A percentile compares a stretch with the other conserved stretches of the same genome.
Conservation (phyloP, 2,888 invertebrate genomes). For the Nomada fabriciana region DNA sequence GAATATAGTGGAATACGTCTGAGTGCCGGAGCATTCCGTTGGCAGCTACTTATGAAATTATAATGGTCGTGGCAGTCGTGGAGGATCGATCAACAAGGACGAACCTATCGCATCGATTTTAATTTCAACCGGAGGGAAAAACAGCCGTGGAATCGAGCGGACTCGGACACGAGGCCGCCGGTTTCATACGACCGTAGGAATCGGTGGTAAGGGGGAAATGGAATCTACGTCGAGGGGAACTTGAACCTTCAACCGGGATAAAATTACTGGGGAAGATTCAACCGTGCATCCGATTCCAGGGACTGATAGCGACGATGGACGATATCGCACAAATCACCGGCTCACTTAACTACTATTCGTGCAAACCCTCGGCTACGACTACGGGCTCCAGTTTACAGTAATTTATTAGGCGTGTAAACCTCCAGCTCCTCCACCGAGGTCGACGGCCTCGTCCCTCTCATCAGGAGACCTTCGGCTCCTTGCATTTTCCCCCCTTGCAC, state of each 20-base stretch:
- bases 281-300: conserved; percentile 76
- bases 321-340: conserved; percentile 81
- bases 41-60: conserved; percentile 40
- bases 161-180: conserved; percentile 8
- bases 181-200: conserved; percentile 37
- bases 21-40: background rate
- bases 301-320: conserved; percentile 77
- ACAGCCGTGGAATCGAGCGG: background rate
- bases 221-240: conserved; percentile 73
- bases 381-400: conserved; percentile 79
- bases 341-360: conserved; percentile 76
- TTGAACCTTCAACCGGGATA: conserved; percentile 77
- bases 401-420: conserved; percentile 79
- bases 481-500: conserved; percentile 23
- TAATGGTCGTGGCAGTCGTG: conserved; percentile 21
- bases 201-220: conserved; percentile 64
- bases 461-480: conserved; percentile 56
- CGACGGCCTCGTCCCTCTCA: conserved; percentile 68
- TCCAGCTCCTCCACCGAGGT: conserved; percentile 68
- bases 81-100: conserved; percentile 3
- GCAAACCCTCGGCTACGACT: conserved; percentile 66
- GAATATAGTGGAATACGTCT: conserved; percentile 5
- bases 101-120: conserved; percentile 27
- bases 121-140: conserved; percentile 32
- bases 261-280: conserved; percentile 78